Evolutionary conservation across 2,888 invertebrate species (phyloP).

Genomic region (Chloroclysta siterata): DNA sequence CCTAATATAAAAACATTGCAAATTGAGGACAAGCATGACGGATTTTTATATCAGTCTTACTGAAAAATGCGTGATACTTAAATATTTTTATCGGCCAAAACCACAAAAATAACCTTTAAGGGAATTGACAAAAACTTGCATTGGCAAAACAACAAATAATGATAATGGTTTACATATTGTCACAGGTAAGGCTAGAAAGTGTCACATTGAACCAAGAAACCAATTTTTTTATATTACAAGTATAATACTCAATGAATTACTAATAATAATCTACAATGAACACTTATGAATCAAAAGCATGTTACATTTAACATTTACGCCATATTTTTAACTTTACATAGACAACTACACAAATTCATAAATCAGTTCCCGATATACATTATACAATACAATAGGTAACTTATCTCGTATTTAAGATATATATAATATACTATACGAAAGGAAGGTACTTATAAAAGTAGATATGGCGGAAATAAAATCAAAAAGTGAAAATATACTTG

Average conservation of each 20-base stretch:
- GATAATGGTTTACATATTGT: slow-evolving; percentile 5
- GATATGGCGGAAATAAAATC: neutral
- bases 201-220: neutral
- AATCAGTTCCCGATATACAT: slow-evolving; percentile 47
- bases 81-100: slow-evolving; percentile 8
- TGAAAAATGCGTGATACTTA: slow-evolving; percentile 17
- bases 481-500: neutral
- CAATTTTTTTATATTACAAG: neutral
- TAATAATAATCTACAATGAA: neutral
- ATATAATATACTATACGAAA: no score
- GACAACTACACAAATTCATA: slow-evolving; percentile 38
- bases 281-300: neutral
- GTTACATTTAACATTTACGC: slow-evolving; percentile 6
- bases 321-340: slow-evolving; percentile 7
- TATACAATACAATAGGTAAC: slow-evolving; percentile 8
- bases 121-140: slow-evolving; percentile 8
- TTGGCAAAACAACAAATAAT: neutral
- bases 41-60: slow-evolving; percentile 28
- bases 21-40: slow-evolving; percentile 16
- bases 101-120: slow-evolving; percentile 10
- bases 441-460: no score
- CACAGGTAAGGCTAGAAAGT: slow-evolving; percentile 1
- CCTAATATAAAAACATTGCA: neutral
- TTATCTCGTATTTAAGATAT: no score
- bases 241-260: neutral